Evolutionary conservation across 2,888 invertebrate genomes (phyloP).

Genomic region (Morpho deidamia): DNA sequence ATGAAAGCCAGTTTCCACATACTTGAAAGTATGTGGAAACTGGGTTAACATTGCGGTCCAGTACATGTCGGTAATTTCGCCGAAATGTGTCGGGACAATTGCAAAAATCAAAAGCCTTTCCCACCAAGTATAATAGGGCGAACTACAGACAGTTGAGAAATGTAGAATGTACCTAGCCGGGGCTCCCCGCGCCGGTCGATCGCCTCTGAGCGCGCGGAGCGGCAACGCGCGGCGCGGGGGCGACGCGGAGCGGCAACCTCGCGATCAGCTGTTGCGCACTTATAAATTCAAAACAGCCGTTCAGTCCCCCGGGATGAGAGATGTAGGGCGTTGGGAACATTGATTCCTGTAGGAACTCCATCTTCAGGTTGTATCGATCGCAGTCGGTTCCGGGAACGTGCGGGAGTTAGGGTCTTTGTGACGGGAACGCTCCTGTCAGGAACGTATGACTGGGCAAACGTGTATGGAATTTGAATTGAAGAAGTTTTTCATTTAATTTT

Average conservation of each 20-base stretch:
- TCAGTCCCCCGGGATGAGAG: constrained; percentile 17
- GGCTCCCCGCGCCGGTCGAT: constrained; percentile 58
- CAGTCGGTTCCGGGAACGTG: neutral
- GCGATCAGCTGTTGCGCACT: constrained; percentile 69
- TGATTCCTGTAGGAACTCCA: neutral
- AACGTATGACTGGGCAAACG: too few species aligned
- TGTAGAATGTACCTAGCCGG: constrained; percentile 44
- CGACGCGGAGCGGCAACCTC: constrained; percentile 35
- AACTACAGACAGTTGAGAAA: constrained; percentile 53
- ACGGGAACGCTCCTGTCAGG: too few species aligned
- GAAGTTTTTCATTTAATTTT: too few species aligned
- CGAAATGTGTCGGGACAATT: neutral
- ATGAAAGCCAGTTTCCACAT: constrained; percentile 1
- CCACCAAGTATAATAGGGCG: constrained; percentile 32
- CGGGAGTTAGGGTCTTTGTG: too few species aligned
- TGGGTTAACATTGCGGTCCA: constrained; percentile 4
- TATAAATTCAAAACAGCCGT: constrained; percentile 69
- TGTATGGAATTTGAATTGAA: too few species aligned
- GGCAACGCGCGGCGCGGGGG: constrained; percentile 43
- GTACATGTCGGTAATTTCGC: neutral
- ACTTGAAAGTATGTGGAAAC: constrained; percentile 2
- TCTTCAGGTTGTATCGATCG: neutral
- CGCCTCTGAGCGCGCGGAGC: constrained; percentile 47
- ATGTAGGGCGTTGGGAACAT: constrained; percentile 26
- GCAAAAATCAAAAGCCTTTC: constrained; percentile 25